Base-by-base conservation (phyloP, 92 coral and sea anemone genomes). In the Paramuricea clavata region DNA sequence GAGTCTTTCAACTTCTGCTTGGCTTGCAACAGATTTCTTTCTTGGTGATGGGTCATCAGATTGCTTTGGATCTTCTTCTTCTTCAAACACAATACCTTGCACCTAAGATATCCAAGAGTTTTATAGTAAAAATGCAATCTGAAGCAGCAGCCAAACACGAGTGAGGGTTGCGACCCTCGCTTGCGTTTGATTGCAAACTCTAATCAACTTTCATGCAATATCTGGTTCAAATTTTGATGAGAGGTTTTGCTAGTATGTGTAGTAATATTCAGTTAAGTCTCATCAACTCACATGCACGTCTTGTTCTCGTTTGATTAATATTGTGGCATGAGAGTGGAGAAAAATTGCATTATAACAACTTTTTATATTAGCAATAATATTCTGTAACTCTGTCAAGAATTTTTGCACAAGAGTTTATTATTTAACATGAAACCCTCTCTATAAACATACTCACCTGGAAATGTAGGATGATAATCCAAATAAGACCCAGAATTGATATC, bases 381-480 rank as follows among this genome's bases (percentile, higher is more conserved):
- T 39, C 44, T 64, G 30, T 33, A 64, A 25, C 34, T 17, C 12
- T 23, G 32, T 64, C 10, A 64, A 17, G 33, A 12, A 21, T 1
- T 64, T 17, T 64, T 17, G 1, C 1, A 26, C 15, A 64, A 12
- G n/a, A n/a, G n/a, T n/a, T 64, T 16, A 39, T 39, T 10, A 39
- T 39, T 4, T 39, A 4, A 39, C 4, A 39, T 15, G 21, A 33
- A 4, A 12, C 22, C 5, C 8, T 39, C 10, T 39, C 10, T 4
- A 39, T 39, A 39, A 39, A 39, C 10, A 39, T 39, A 39, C 44
- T 49, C 74, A 96, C 99, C 94, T 96, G 99, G 79, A 96, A 96
- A 52, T 98, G 95, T n/a, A 96, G 88, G 59, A 96, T 94, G 59
- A 96, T 94, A 57, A 93, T 94, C 99, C 99, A 96, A 0, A 96